Conservation (phyloP, 2,888 invertebrate genomes). For the Calameuta idolon region DNA sequence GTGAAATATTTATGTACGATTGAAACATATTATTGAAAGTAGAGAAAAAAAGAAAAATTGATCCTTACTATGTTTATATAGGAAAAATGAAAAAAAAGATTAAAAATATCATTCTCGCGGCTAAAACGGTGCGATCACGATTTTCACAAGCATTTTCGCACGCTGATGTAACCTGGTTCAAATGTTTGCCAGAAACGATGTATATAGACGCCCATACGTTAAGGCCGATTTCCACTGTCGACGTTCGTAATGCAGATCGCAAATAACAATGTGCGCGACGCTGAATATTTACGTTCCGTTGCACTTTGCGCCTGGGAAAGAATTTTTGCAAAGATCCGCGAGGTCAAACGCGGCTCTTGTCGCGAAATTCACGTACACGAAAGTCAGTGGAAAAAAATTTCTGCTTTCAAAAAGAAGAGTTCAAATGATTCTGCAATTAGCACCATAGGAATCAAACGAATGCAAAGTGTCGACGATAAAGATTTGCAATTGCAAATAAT, state of each 20-base stretch:
- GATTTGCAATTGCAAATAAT: background rate
- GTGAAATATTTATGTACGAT: no score
- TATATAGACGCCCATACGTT: background rate
- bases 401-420: no score
- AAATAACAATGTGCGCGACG: background rate
- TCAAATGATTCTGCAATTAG: no score
- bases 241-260: background rate
- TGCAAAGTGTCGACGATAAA: no score
- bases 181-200: background rate
- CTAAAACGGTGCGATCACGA: background rate
- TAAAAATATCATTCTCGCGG: background rate
- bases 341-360: background rate
- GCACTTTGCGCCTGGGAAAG: background rate
- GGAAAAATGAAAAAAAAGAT: constrained; percentile 4
- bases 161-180: background rate
- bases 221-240: background rate
- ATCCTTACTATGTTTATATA: background rate
- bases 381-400: background rate
- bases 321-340: background rate
- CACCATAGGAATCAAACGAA: no score
- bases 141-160: background rate
- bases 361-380: background rate
- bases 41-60: background rate
- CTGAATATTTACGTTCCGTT: background rate
- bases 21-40: background rate